phyloP scores from a whole-genome alignment of 2,797 vertebrate genomes.

The Australoheros facetus region DNA sequence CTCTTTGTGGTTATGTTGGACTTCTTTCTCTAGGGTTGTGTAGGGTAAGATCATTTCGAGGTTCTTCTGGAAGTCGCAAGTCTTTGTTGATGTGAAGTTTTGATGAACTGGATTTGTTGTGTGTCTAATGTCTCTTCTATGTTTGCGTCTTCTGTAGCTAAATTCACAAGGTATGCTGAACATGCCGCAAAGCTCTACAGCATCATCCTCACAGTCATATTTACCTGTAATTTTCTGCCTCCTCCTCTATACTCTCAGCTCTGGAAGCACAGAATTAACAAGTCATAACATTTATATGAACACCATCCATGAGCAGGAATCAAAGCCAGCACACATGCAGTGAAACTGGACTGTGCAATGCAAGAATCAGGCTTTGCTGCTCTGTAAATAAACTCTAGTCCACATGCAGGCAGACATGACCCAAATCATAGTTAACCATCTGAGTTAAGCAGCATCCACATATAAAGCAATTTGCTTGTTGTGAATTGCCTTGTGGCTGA shows the following conservation, averaged over 20 bases:
- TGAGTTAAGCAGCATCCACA: neutral
- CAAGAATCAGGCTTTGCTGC: slow-evolving; percentile 25
- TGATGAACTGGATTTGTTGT: neutral
- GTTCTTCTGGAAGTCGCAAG: neutral
- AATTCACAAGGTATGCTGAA: slow-evolving; percentile 21
- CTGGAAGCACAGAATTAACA: slow-evolving; percentile 79
- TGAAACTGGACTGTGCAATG: slow-evolving; percentile 8
- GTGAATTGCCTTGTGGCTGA: neutral
- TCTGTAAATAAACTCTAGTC: neutral
- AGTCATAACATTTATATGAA: slow-evolving; percentile 50
- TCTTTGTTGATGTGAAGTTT: neutral
- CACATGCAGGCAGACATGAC: slow-evolving; percentile 25
- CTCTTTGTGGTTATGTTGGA: neutral
- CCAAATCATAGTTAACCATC: neutral
- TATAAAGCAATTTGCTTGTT: neutral
- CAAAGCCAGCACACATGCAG: slow-evolving; percentile 41
- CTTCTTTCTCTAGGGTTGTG: neutral
- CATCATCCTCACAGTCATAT: slow-evolving; percentile 46
- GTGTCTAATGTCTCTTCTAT: neutral
- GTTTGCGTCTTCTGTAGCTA: neutral
- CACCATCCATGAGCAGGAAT: slow-evolving; percentile 23
- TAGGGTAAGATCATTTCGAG: neutral
- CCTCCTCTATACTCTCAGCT: slow-evolving; percentile 70
- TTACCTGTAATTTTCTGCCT: slow-evolving; percentile 75
- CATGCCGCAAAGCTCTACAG: slow-evolving; percentile 46